A percentile compares a stretch with the other conserved stretches of the same genome.
Evolutionary conservation across 1,140 invertebrate genomes (phyloP).

Genomic region (Cotesia vestalis): DNA sequence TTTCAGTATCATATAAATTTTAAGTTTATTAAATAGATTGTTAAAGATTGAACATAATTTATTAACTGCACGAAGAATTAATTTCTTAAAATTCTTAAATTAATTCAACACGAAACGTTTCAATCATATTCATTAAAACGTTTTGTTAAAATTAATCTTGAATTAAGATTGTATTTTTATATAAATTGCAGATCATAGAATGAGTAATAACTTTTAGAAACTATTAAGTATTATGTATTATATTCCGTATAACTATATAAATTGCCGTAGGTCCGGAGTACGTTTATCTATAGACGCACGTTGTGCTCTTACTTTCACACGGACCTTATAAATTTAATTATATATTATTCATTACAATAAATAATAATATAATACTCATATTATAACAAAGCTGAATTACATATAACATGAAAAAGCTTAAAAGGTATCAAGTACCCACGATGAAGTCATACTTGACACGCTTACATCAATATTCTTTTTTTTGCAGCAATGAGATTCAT

Average conservation of each 20-base stretch:
- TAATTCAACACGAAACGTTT: too few relatives aligned
- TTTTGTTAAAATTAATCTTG: too few relatives aligned
- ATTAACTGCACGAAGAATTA: too few relatives aligned
- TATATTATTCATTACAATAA: constrained; percentile 19
- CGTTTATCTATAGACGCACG: constrained; percentile 20
- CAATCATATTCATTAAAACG: too few relatives aligned
- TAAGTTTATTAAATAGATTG: too few relatives aligned
- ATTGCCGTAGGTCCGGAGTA: not conserved
- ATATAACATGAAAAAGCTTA: constrained; percentile 1
- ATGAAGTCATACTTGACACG: not conserved
- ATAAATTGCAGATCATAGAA: too few relatives aligned
- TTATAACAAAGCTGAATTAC: constrained; percentile 1
- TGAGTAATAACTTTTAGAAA: constrained; percentile 8
- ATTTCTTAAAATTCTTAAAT: too few relatives aligned
- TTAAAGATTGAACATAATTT: too few relatives aligned
- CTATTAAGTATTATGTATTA: constrained; percentile 1
- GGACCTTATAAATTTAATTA: constrained; percentile 11
- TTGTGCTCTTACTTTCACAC: constrained; percentile 35
- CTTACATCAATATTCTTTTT: too few relatives aligned
- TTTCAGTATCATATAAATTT: too few relatives aligned
- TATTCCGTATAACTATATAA: not conserved
- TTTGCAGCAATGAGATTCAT: not conserved
- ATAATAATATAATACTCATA: constrained; percentile 7
- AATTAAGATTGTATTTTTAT: too few relatives aligned
- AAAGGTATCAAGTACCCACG: constrained; percentile 3